Evolutionary conservation across 2,888 invertebrate genomes (phyloP).

Genomic region (Chromoteleia sp.): DNA sequence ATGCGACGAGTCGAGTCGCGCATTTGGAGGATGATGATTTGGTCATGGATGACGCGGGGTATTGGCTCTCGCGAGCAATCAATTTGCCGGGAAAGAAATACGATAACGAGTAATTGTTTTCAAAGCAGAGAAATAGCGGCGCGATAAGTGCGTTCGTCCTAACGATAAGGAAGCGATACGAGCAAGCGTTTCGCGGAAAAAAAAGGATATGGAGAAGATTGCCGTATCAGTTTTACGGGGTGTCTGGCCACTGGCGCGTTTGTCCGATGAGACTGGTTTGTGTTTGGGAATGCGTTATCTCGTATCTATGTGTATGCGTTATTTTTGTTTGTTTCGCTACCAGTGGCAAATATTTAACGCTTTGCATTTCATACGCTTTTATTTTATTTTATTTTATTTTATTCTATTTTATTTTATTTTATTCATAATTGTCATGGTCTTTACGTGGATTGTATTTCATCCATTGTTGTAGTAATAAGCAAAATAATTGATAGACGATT

Average conservation of each 20-base stretch:
- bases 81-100: slow-evolving; percentile 4
- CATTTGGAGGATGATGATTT: background rate
- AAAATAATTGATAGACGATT: too few species aligned
- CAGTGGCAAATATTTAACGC: slow-evolving; percentile 6
- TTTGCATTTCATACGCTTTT: background rate
- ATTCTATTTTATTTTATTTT: background rate
- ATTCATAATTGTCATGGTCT: too few species aligned
- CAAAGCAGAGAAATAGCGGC: slow-evolving; percentile 16
- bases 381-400: background rate
- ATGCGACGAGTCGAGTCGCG: background rate
- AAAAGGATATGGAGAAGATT: slow-evolving; percentile 56
- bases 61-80: slow-evolving; percentile 20
- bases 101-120: slow-evolving; percentile 38
- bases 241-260: slow-evolving; percentile 48
- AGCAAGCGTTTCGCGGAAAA: slow-evolving; percentile 19
- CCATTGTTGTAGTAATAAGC: too few species aligned
- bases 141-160: slow-evolving; percentile 41
- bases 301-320: slow-evolving; percentile 22
- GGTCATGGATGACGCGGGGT: background rate
- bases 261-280: slow-evolving; percentile 39
- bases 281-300: slow-evolving; percentile 45
- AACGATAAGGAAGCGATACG: slow-evolving; percentile 59
- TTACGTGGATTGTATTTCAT: too few species aligned
- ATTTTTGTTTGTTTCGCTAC: slow-evolving; percentile 22
- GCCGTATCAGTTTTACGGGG: slow-evolving; percentile 53